Evolutionary conservation across 2,888 invertebrate genomes (phyloP), one percentile per base, ranked within the genome.

Genomic region (Lasioglossum malachurum): DNA sequence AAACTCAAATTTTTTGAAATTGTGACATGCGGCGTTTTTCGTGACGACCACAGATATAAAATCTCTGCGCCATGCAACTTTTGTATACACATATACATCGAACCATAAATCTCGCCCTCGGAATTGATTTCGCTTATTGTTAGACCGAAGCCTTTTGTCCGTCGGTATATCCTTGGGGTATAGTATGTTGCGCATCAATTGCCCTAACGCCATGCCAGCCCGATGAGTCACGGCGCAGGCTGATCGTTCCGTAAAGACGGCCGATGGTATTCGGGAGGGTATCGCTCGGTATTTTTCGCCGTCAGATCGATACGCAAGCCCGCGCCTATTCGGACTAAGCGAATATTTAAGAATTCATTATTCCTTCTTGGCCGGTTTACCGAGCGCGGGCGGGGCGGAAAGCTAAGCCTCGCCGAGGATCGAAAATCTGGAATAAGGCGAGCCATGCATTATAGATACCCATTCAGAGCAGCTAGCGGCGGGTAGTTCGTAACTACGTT

Each of bases 391-490:
- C 73, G 72, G 75, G 80, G 78, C 78, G 80, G n/a, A 88, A 78
- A 92, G 89, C 83, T 91, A 88, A 92, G 87, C 89, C 91, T 88
- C 88, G 88, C 86, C 78, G 89, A 75, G 89, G 91, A 93, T 93
- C 88, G 91, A 91, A 93, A 93, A 93, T 93, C 92, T 91, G 89
- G 92, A 91, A 91, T 93, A 92, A 92, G 91, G 87, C 87, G 88
- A 80, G 89, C 90, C 91, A 93, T 93, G 93, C 92, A 93, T 93
- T 93, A 93, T 94, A 93, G 93, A 93, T 93, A 92, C 86, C 91
- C 91, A 92, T 93, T 92, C 91, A 89, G 90, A 88, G 88, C 82
- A 80, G 81, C 46, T 46, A 46, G 46, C 85, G 84, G 76, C 86
- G 85, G 86, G 80, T 80, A 85, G 87, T 88, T 88, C 82, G 91